A percentile compares a stretch with the other conserved stretches of the same genome.
Conservation (phyloP, 2,888 invertebrate genomes). For the Oegoconia quadripuncta region DNA sequence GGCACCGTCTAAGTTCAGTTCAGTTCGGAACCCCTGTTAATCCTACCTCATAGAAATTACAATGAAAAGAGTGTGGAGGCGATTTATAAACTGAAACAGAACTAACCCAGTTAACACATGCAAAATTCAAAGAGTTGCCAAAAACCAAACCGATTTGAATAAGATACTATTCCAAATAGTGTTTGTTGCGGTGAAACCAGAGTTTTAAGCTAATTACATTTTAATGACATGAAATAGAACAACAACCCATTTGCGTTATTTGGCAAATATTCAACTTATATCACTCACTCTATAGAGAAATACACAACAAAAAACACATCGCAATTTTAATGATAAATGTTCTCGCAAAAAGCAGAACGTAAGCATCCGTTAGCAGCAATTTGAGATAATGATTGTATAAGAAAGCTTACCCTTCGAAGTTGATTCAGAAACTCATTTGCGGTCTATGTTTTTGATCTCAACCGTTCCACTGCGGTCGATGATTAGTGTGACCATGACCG, state of each 20-base stretch:
- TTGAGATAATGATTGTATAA: slow-evolving; percentile 64
- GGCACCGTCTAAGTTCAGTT: too few species aligned
- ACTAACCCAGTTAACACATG: too few species aligned
- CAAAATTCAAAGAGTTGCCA: too few species aligned
- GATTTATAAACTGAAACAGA: too few species aligned
- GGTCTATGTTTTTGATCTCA: slow-evolving; percentile 63
- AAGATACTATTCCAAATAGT: neutral
- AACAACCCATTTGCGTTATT: slow-evolving; percentile 1
- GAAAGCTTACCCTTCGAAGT: slow-evolving; percentile 53
- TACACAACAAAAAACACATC: slow-evolving; percentile 17
- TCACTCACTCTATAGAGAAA: neutral
- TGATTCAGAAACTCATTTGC: slow-evolving; percentile 66
- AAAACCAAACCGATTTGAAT: too few species aligned
- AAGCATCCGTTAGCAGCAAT: slow-evolving; percentile 61
- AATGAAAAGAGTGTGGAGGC: too few species aligned
- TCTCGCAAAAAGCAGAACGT: slow-evolving; percentile 43
- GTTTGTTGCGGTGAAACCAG: neutral
- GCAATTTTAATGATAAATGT: slow-evolving; percentile 41
- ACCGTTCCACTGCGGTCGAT: slow-evolving; percentile 39
- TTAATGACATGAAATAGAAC: slow-evolving; percentile 5
- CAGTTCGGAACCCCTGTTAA: too few species aligned
- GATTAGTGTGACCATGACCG: slow-evolving; percentile 27
- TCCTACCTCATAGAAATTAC: too few species aligned
- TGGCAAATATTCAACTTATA: slow-evolving; percentile 8
- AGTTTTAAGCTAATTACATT: neutral